These are phyloP conservation scores for Sinotaia quadrata DNA, from an alignment of 2,888 invertebrate species.

Conservation along the genomic window DNA sequence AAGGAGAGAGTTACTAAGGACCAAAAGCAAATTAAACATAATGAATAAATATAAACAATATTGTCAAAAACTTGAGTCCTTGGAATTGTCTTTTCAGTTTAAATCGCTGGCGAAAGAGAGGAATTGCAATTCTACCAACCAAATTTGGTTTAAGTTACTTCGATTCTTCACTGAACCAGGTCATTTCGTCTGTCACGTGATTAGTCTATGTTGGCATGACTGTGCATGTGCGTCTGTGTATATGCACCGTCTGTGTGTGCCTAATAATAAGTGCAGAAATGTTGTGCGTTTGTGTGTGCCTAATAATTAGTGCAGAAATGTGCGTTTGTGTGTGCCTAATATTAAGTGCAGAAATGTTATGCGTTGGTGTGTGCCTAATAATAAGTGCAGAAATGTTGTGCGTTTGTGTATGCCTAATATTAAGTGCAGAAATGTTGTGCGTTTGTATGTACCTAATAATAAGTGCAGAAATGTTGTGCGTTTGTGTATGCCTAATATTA, in stretches of 20 bases:
- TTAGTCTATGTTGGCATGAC: not conserved
- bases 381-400: no score
- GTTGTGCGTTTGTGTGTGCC: no score
- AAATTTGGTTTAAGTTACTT: constrained; percentile 49
- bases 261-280: no score
- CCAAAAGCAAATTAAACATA: not conserved
- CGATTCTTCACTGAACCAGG: constrained; percentile 33
- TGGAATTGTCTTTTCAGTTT: constrained; percentile 75
- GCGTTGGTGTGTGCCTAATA: no score
- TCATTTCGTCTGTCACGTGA: not conserved
- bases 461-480: no score
- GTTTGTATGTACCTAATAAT: no score
- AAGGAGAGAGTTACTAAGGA: not conserved
- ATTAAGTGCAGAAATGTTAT: no score
- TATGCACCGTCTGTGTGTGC: not conserved
- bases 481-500: no score
- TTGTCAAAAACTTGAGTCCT: not conserved
- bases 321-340: no score
- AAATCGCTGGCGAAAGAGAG: constrained; percentile 86
- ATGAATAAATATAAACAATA: not conserved
- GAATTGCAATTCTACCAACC: constrained; percentile 50
- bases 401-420: no score
- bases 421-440: no score
- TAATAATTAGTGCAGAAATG: no score
- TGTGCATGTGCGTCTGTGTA: not conserved